phyloP scores from a whole-genome alignment of 2,113 vertebrate species.

The Chascanopsetta lugubris region DNA sequence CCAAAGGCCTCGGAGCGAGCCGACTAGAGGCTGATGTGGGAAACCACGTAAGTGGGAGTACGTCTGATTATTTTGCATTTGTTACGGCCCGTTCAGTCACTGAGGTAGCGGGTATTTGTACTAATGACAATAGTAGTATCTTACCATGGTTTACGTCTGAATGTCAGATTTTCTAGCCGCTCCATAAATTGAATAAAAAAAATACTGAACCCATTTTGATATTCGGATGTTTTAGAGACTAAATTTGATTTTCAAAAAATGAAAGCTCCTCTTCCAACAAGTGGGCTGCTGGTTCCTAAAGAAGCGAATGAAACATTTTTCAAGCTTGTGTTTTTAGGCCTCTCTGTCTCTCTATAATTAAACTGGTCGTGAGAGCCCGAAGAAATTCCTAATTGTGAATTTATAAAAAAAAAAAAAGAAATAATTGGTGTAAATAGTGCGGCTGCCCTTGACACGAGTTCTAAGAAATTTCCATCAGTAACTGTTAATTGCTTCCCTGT shows the following conservation, averaged over 20 bases:
- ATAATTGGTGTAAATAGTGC: slow-evolving; percentile 38
- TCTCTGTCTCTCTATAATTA: background rate
- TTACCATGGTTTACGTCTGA: too few relatives aligned
- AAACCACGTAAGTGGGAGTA: too few relatives aligned
- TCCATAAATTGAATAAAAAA: too few relatives aligned
- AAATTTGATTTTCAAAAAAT: too few relatives aligned
- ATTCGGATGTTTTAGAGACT: background rate
- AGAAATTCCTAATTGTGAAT: slow-evolving; percentile 8
- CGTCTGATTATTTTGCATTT: too few relatives aligned
- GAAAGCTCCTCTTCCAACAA: background rate
- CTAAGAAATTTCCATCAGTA: slow-evolving; percentile 7
- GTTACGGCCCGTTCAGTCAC: too few relatives aligned
- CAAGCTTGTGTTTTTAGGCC: background rate
- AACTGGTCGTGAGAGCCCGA: background rate
- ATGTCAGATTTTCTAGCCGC: too few relatives aligned
- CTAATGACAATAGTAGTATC: too few relatives aligned
- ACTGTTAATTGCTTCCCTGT: slow-evolving; percentile 29
- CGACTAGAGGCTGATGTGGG: too few relatives aligned
- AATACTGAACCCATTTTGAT: background rate
- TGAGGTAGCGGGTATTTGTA: too few relatives aligned
- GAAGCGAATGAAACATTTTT: background rate
- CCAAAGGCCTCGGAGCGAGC: too few relatives aligned
- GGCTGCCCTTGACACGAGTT: slow-evolving; percentile 18
- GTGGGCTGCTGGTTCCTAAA: background rate
- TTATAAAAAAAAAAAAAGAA: slow-evolving; percentile 13